phyloP scores from a whole-genome alignment of 2,888 invertebrate genomes.

The Drosophila anomalata region DNA sequence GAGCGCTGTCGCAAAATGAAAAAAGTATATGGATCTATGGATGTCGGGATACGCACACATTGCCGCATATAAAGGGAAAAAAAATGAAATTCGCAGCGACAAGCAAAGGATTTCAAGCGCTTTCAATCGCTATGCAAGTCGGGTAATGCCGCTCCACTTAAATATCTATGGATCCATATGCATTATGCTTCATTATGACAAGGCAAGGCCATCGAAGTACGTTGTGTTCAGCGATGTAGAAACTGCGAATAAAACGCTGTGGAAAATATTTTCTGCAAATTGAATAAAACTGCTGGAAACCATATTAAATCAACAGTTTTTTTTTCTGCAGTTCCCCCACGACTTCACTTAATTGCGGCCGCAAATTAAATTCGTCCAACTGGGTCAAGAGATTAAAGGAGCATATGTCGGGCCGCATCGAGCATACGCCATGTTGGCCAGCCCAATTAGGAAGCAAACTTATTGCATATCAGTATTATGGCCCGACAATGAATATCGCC shows the following conservation, averaged over 20 bases:
- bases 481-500: constrained; percentile 11
- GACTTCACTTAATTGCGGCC: constrained; percentile 35
- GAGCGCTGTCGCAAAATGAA: constrained; percentile 12
- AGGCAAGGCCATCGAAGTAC: constrained; percentile 44
- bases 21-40: constrained; percentile 28
- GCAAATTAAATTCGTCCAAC: constrained; percentile 31
- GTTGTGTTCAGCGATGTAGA: constrained; percentile 30
- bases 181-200: constrained; percentile 51
- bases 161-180: constrained; percentile 36
- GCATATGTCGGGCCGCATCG: constrained; percentile 21
- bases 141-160: constrained; percentile 7
- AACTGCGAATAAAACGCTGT: constrained; percentile 9
- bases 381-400: constrained; percentile 42
- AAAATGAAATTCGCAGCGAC: constrained; percentile 68
- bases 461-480: constrained; percentile 16
- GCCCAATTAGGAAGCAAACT: constrained; percentile 32
- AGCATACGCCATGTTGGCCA: constrained; percentile 34
- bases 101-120: constrained; percentile 44
- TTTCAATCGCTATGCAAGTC: constrained; percentile 30
- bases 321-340: not conserved
- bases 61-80: constrained; percentile 30
- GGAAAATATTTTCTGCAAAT: constrained; percentile 43
- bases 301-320: constrained; percentile 19
- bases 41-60: constrained; percentile 22
- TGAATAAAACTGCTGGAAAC: constrained; percentile 23